Percentiles rank a stretch among this genome's conserved stretches.
These are phyloP conservation scores for Machimus rusticus DNA, from an alignment of 2,888 invertebrate species.

Conservation along the genomic window DNA sequence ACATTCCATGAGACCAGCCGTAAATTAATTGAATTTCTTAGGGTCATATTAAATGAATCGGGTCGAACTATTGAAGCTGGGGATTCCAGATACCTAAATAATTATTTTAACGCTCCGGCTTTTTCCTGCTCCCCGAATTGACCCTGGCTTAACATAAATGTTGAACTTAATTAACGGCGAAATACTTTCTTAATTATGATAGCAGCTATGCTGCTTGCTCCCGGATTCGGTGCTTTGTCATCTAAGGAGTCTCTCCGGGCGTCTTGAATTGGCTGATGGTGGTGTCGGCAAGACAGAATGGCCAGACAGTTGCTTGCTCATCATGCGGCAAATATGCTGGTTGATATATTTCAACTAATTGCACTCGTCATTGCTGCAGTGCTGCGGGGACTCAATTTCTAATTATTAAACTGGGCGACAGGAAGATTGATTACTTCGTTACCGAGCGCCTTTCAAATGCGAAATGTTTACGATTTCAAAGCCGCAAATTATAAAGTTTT, in stretches of 20 bases:
- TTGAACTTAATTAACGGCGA: slow-evolving; percentile 44
- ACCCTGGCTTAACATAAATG: slow-evolving; percentile 26
- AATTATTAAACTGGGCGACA: neutral
- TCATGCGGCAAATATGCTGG: neutral
- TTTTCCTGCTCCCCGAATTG: slow-evolving; percentile 9
- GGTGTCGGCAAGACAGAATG: neutral
- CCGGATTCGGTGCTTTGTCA: neutral
- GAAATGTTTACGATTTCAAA: neutral
- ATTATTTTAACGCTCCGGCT: slow-evolving; percentile 8
- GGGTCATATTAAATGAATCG: slow-evolving; percentile 38
- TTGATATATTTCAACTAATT: neutral
- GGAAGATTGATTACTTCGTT: neutral
- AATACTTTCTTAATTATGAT: slow-evolving; percentile 44
- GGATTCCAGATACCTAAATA: slow-evolving; percentile 12
- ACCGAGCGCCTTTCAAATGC: neutral
- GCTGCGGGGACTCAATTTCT: neutral
- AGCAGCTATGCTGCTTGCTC: neutral
- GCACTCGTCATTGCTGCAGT: neutral
- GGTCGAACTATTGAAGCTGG: slow-evolving; percentile 30
- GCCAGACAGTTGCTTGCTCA: neutral
- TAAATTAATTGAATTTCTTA: slow-evolving; percentile 39
- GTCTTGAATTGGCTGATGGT: neutral
- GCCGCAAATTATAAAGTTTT: neutral
- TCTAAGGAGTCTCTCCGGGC: neutral
- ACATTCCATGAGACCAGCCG: slow-evolving; percentile 18